Conservation (phyloP, 37 sponge, comb jelly and placozoan genomes). For the Cliona cf. orientalis region DNA sequence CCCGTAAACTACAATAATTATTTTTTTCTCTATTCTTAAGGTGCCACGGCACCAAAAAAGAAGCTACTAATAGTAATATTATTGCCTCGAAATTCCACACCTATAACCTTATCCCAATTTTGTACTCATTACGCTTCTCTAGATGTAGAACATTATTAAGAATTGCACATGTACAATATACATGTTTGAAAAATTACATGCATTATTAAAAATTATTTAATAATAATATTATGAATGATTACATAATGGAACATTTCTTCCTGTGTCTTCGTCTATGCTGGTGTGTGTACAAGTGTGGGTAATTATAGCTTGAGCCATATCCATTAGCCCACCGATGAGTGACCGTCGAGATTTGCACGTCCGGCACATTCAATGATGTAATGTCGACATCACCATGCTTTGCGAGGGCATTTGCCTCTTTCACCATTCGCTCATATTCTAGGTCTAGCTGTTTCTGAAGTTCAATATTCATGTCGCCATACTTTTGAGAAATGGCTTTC, state of each 20-base stretch:
- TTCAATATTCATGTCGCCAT: conserved; percentile 10
- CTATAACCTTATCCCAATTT: not conserved
- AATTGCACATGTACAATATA: not conserved
- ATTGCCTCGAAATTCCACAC: no score
- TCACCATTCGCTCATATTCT: conserved; percentile 61
- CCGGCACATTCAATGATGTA: not conserved
- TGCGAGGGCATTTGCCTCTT: conserved; percentile 23
- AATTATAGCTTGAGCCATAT: not conserved
- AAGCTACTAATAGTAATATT: no score
- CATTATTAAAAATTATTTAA: not conserved
- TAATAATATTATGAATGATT: not conserved
- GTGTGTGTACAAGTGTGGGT: not conserved
- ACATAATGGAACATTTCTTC: conserved; percentile 57
- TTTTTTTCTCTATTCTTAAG: conserved; percentile 1
- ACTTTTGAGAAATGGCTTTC: not conserved
- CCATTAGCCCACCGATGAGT: not conserved
- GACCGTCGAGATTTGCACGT: not conserved
- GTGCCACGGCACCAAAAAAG: no score
- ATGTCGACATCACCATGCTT: not conserved
- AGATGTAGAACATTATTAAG: not conserved
- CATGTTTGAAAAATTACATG: not conserved
- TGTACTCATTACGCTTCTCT: not conserved
- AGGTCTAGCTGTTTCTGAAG: conserved; percentile 33
- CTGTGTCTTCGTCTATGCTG: not conserved
- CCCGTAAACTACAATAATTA: no score